Conservation (phyloP, 2,113 vertebrate genomes). For the Microcebus tavaratra region DNA sequence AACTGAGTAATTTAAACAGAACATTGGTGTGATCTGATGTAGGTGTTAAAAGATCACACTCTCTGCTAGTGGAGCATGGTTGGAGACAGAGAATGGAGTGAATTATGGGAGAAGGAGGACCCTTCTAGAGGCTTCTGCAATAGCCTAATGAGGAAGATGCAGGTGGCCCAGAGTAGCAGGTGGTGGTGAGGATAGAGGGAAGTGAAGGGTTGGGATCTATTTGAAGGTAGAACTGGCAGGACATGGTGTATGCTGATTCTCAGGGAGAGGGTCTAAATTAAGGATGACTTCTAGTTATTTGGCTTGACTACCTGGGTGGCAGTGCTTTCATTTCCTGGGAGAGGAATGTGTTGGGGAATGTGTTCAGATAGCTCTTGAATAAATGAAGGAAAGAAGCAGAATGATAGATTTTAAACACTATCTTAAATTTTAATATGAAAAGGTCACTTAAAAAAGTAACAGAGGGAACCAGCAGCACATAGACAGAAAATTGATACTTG, state of each 20-base stretch:
- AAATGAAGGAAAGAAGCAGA: background rate
- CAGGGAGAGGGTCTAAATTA: background rate
- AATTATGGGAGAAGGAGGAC: background rate
- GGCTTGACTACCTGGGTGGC: background rate
- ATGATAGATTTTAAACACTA: background rate
- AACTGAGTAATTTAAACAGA: background rate
- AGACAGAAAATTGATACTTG: background rate
- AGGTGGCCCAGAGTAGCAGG: accelerated
- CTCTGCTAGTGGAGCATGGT: background rate
- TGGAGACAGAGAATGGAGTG: background rate
- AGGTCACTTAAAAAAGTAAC: background rate
- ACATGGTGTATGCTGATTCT: background rate
- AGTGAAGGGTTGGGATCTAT: background rate
- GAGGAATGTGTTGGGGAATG: background rate
- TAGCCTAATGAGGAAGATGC: background rate
- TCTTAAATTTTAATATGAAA: background rate
- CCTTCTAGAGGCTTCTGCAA: no score
- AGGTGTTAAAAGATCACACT: background rate
- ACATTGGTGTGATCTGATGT: background rate
- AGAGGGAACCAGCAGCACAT: background rate
- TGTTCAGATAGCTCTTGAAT: background rate
- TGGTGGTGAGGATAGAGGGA: background rate
- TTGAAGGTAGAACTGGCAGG: background rate
- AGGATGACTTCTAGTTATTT: background rate
- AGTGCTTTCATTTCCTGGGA: background rate